A percentile compares a stretch with the other conserved stretches of the same genome.
Conservation (phyloP, 2,113 vertebrate species). For the Uropsilus gracilis region DNA sequence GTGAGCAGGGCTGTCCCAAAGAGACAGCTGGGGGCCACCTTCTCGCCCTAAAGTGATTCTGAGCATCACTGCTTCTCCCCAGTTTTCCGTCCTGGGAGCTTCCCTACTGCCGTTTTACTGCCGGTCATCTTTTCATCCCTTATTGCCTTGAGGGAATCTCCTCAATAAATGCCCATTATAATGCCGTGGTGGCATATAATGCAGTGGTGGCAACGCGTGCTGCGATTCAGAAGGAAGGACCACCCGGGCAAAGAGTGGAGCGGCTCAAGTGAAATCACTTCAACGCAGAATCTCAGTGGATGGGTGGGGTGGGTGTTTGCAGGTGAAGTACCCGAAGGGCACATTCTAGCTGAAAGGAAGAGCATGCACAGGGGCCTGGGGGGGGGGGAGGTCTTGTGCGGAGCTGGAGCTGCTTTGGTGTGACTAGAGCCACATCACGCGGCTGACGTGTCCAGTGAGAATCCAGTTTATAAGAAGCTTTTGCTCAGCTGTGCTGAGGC, state of each 20-base stretch:
- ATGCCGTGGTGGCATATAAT: neutral
- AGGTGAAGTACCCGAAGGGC: neutral
- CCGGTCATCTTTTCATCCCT: neutral
- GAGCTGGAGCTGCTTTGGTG: neutral
- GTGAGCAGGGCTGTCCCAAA: neutral
- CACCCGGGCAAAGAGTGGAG: neutral
- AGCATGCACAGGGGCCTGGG: neutral
- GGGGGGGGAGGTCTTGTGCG: neutral
- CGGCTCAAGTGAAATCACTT: neutral
- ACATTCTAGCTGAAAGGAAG: neutral
- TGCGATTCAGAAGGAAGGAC: neutral
- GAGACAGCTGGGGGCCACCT: neutral
- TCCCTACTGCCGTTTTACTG: neutral
- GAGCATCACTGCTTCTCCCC: neutral
- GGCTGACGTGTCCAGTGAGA: neutral
- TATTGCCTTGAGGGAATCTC: neutral
- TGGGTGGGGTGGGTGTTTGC: neutral
- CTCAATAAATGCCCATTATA: neutral
- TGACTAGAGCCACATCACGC: neutral
- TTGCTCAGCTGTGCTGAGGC: neutral
- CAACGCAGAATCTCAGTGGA: neutral
- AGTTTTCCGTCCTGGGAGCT: neutral
- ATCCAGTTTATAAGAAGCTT: neutral
- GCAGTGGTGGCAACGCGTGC: neutral
- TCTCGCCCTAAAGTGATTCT: neutral